Evolutionary conservation across 1,140 invertebrate species (phyloP), one percentile per base, ranked within the genome.

Genomic region (Thalassaphorura encarpata): DNA sequence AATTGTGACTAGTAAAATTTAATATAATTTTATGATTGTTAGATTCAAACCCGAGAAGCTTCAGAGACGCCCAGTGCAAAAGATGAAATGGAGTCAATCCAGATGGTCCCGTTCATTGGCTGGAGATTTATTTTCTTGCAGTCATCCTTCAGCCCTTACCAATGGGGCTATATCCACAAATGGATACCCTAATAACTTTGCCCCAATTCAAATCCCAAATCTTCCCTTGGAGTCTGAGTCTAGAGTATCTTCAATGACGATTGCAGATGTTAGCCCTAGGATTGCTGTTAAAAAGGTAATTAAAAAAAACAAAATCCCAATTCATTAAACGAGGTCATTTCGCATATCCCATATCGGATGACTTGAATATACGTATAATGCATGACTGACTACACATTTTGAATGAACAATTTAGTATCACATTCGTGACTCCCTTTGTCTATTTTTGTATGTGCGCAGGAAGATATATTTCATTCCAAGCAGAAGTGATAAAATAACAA

Each of bases 251-350:
- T 72, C 73, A 5, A 76, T 77, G 72, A 76, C 76, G 13, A 77
- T 77, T 29, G 70, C 74, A 16, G 80, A 83, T 27, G 80, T 81
- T 6, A 86, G 83, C 71, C 84, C 85, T 2, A 74, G 83, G 40
- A 76, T 85, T 56, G 84, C 85, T 1, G 67, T 87, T 15, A 78
- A 84, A 40, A 77, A 82, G 47, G 60, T 62, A 23, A 47, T 31
- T 19, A 15, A 45, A 8, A 45, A 45, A 8, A 16, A 16, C 42
- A 13, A 11, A 15, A 16, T 8, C 15, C 18, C 21, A 45, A 45
- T 16, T 45, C 42, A 23, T 45, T 45, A n/a, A 36, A 36, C n/a
- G n/a, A 36, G 33, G n/a, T n/a, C n/a, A n/a, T n/a, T n/a, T n/a
- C n/a, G n/a, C n/a, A n/a, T n/a, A n/a, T n/a, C n/a, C n/a, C n/a